These are phyloP conservation scores for Ennomos fuscantarius DNA, from an alignment of 2,888 invertebrate genomes.

Conservation along the genomic window DNA sequence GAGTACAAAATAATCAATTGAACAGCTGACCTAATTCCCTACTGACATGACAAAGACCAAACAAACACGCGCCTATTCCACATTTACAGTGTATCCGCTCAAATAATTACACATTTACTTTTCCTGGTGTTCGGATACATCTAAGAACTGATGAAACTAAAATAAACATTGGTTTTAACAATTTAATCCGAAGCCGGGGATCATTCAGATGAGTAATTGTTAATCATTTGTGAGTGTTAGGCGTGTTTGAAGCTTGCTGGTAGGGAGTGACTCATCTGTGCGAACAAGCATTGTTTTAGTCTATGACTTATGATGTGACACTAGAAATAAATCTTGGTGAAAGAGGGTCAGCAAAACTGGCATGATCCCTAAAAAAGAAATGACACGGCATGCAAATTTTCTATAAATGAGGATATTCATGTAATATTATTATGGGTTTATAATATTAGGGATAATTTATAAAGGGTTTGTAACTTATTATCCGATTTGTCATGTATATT, in stretches of 20 bases:
- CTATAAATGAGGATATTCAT: too few species aligned
- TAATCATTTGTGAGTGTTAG: conserved; percentile 19
- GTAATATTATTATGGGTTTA: too few species aligned
- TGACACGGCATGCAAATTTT: too few species aligned
- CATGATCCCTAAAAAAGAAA: too few species aligned
- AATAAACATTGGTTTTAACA: conserved; percentile 35
- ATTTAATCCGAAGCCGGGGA: conserved; percentile 31
- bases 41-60: conserved; percentile 8
- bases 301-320: conserved; percentile 24
- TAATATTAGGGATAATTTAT: too few species aligned
- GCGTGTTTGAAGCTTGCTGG: conserved; percentile 13
- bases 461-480: too few species aligned
- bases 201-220: conserved; percentile 42
- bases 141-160: conserved; percentile 31
- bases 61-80: conserved; percentile 1
- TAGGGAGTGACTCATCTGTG: conserved; percentile 26
- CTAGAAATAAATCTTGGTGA: conserved; percentile 6
- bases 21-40: conserved; percentile 14
- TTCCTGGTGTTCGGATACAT: conserved; percentile 19
- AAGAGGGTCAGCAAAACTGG: too few species aligned
- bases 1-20: background rate
- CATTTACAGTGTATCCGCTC: background rate
- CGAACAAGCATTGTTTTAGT: conserved; percentile 18
- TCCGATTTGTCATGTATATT: too few species aligned
- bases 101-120: conserved; percentile 9